These are phyloP conservation scores for Helicoverpa zea DNA, from an alignment of 1,140 invertebrate genomes.

Conservation along the genomic window DNA sequence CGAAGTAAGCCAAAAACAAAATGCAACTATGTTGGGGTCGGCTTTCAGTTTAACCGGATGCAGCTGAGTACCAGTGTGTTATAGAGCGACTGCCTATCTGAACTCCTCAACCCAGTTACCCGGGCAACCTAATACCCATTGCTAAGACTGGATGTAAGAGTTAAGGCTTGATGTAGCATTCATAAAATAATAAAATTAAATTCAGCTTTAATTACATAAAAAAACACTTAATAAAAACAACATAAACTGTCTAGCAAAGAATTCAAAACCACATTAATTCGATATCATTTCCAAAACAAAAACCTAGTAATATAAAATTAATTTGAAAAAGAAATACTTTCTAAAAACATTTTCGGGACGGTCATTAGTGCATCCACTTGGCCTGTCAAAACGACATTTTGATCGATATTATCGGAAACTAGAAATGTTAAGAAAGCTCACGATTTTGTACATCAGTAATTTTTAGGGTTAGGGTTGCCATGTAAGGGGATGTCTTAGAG, in stretches of 20 bases:
- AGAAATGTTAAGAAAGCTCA: background rate
- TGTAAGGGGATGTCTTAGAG: background rate
- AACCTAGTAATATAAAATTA: background rate
- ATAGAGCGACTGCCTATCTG: no score
- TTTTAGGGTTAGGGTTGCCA: background rate
- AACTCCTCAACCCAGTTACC: no score
- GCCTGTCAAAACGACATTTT: background rate
- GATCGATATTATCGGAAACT: background rate
- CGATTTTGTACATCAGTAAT: background rate
- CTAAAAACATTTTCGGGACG: background rate
- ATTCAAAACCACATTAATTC: no score
- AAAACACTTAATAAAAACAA: background rate
- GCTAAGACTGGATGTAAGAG: no score
- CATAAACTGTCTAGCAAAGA: background rate
- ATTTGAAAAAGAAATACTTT: background rate
- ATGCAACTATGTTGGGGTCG: no score
- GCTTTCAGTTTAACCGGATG: no score
- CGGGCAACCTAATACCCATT: no score
- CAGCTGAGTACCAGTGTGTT: no score
- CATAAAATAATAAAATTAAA: no score
- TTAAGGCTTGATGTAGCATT: no score
- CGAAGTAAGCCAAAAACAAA: no score
- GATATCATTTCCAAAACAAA: background rate
- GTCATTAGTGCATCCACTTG: background rate
- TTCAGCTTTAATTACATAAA: no score